phyloP scores from a whole-genome alignment of 2,888 invertebrate species.

The Lepeophtheirus nordmannii region DNA sequence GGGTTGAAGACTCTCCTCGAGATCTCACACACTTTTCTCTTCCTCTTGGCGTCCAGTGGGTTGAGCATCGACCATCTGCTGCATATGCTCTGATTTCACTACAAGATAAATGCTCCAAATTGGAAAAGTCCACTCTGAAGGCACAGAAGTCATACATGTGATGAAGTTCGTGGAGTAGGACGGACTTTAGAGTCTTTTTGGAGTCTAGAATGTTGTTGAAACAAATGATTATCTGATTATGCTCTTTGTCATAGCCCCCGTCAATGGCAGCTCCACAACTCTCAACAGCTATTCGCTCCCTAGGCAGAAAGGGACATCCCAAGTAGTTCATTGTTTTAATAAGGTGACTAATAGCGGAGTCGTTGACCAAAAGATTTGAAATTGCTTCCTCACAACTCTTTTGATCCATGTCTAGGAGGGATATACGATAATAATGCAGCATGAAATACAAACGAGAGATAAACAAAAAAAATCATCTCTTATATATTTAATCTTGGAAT shows the following conservation, averaged over 20 bases:
- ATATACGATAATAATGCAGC: not conserved
- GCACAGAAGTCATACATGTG: conserved; percentile 92
- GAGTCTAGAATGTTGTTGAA: conserved; percentile 56
- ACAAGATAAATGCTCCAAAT: conserved; percentile 81
- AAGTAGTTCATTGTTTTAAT: conserved; percentile 26
- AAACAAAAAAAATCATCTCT: conserved; percentile 21
- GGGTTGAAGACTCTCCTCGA: conserved; percentile 66
- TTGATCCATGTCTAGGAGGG: not conserved
- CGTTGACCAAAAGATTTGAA: conserved; percentile 20
- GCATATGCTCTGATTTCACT: conserved; percentile 46
- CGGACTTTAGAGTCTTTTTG: conserved; percentile 56
- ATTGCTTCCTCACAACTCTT: conserved; percentile 13
- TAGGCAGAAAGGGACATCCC: conserved; percentile 59
- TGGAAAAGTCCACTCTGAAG: conserved; percentile 69
- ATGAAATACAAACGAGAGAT: conserved; percentile 24
- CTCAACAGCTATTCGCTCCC: conserved; percentile 81
- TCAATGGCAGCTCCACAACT: conserved; percentile 66
- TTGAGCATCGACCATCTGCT: conserved; percentile 6
- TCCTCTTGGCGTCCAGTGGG: not conserved
- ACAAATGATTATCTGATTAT: conserved; percentile 74
- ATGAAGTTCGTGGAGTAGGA: conserved; percentile 78
- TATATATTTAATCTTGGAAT: not conserved
- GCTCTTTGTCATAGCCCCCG: conserved; percentile 72
- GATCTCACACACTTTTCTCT: conserved; percentile 66
- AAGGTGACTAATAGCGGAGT: not conserved